Evolutionary conservation across 2,113 vertebrate species (phyloP), one percentile per base, ranked within the genome.

Genomic region (Urocitellus parryii): DNA sequence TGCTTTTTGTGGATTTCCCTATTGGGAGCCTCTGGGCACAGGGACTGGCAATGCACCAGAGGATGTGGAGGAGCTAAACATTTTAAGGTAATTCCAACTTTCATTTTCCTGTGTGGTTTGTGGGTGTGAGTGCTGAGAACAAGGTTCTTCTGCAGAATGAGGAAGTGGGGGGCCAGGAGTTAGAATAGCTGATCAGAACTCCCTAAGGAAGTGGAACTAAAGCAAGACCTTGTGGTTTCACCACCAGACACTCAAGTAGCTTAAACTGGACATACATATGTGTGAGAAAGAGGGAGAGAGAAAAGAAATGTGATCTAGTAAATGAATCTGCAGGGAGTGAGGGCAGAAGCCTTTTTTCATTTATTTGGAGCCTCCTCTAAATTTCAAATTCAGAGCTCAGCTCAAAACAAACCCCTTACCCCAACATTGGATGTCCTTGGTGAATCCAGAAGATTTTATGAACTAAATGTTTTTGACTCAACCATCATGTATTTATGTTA

Each of bases 51-150:
- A 34, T 45, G 24, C n/a, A 76, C 63, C 51, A 56, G 53, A 81
- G 68, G 76, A 11, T 65, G 1, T n/a, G 76, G 56, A 87, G 65
- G 48, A 91, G 25, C 39, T 80, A 13, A 56, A 37, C 42, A 42
- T 94, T 90, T 94, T 94, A 70, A 76, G 18, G 74, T 58, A 82
- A 85, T 89, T 27, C 8, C 29, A 79, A 76, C 25, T 85, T 32
- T 78, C 39, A 1, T 91, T 95, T 91, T 37, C 37, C 65, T 90
- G 76, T 95, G 82, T 86, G 89, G 91, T 83, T 80, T 93, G 86
- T 74, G 94, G 91, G 37, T 86, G 22, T 58, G 70, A 87, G 56
- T 70, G 83, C 79, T 58, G 72, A 84, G 83, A 82, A 86, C 34
- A 20, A 68, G 42, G 68, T 97, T 91, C 87, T 65, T 39, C 37